A percentile compares a stretch with the other conserved stretches of the same genome.
Evolutionary conservation across 23 tunicate species (phyloP).

Genomic region (Trididemnum clinides): DNA sequence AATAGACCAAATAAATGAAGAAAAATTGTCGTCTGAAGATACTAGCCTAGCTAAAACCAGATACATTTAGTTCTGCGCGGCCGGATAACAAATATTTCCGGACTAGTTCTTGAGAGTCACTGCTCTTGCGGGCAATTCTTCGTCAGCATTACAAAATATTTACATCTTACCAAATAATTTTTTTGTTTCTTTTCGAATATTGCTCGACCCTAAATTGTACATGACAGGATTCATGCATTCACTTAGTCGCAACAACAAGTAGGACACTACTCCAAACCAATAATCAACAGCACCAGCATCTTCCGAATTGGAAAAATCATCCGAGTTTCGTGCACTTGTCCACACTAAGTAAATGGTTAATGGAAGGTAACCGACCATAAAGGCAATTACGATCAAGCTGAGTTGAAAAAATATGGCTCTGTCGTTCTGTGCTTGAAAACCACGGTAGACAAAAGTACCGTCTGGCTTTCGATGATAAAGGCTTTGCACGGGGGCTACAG

Average conservation of each 20-base stretch:
- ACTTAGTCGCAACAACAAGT: conserved; percentile 64
- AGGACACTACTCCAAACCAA: conserved; percentile 92
- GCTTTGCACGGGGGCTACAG: no score
- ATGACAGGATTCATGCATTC: conserved; percentile 92
- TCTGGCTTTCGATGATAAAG: not conserved
- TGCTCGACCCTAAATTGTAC: conserved; percentile 84
- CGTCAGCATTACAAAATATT: no score
- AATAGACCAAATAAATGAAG: not conserved
- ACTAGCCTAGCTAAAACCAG: not conserved
- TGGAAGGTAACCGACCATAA: conserved; percentile 71
- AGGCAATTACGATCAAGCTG: conserved; percentile 50
- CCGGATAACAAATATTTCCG: no score
- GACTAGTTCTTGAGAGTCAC: no score
- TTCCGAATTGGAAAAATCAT: not conserved
- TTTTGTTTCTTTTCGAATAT: conserved; percentile 54
- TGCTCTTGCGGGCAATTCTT: no score
- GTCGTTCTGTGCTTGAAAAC: not conserved
- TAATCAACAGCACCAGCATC: no score
- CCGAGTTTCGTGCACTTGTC: conserved; percentile 44
- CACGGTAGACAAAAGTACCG: not conserved
- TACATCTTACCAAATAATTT: not conserved
- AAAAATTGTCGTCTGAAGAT: not conserved
- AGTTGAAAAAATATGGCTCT: conserved; percentile 55
- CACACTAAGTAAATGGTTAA: conserved; percentile 68
- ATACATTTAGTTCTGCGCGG: no score